Conservation (phyloP, 2,888 invertebrate genomes). For the Phymatocera aterrima region DNA sequence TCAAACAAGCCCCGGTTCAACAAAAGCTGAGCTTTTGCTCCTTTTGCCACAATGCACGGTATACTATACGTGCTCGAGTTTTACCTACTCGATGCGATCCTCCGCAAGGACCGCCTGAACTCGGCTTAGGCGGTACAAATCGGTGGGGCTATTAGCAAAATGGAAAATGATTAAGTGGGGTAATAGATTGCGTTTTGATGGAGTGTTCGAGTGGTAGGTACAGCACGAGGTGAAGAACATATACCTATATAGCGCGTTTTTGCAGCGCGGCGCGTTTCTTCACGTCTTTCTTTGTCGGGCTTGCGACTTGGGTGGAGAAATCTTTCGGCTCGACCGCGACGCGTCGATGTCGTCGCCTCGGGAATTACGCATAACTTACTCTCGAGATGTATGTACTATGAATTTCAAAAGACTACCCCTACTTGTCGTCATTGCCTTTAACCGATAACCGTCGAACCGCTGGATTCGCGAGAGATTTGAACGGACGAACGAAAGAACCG, state of each 20-base stretch:
- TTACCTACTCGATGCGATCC: not conserved
- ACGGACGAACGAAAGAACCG: slow-evolving; percentile 28
- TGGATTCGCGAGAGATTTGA: slow-evolving; percentile 25
- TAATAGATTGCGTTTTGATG: slow-evolving; percentile 38
- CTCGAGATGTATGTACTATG: slow-evolving; percentile 25
- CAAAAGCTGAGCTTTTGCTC: slow-evolving; percentile 39
- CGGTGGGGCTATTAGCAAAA: slow-evolving; percentile 42
- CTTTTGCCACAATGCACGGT: not conserved
- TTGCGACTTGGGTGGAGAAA: not conserved
- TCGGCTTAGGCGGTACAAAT: slow-evolving; percentile 34
- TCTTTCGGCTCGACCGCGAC: not conserved
- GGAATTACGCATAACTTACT: slow-evolving; percentile 41
- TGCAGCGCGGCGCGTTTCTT: not conserved
- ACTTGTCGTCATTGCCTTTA: not conserved
- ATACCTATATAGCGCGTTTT: no score
- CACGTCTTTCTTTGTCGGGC: no score
- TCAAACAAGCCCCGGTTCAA: slow-evolving; percentile 45
- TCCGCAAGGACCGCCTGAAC: not conserved
- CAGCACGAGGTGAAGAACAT: not conserved
- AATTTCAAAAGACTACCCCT: slow-evolving; percentile 23
- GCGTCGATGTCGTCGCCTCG: not conserved
- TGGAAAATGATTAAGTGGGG: slow-evolving; percentile 43
- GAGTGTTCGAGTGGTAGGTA: slow-evolving; percentile 7
- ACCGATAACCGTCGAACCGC: not conserved
- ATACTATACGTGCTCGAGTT: not conserved